Evolutionary conservation across 2,113 vertebrate genomes (phyloP), one percentile per base, ranked within the genome.

Genomic region (Semicossyphus pulcher): DNA sequence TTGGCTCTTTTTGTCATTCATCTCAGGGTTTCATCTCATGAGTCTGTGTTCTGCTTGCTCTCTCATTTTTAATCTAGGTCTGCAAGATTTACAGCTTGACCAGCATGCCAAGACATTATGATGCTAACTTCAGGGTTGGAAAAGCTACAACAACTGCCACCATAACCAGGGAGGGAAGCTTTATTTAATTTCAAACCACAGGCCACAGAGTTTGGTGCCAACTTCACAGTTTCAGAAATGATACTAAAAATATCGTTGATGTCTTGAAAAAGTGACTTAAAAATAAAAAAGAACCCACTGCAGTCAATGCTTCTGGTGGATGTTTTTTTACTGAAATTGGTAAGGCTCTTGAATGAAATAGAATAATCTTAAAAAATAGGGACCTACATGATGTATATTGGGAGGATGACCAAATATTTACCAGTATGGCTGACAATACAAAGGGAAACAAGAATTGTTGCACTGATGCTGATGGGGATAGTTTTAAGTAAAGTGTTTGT

Each of bases 111-210:
- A 66, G 34, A 45, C 49, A 70, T 57, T 25, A 76, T 26, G 63
- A 70, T 18, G 59, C 63, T 36, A 61, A 76, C 34, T 47, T 73
- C 25, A 28, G 23, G 58, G 45, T 37, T 58, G 54, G 65, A 61
- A 74, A 70, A 44, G 25, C 23, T 39, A 32, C 36, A 73, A 45
- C 31, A 10, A 7, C 1, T 63, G 58, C 66, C 23, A 61, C 25
- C 37, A 51, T 73, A 59, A 72, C 52, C 49, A 70, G 51, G 16
- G 15, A 14, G 34, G 59, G 52, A 84, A 84, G 70, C 36, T 65
- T 78, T 75, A 11, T 23, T 48, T 23, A 14, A 34, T 44, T 45
- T 63, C 32, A 77, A 14, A 56, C 58, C 18, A 1, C 66, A 62
- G 37, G 41, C 68, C 72, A 48, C 49, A 78, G n/a, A n/a, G 3